Conservation (phyloP, 2,888 invertebrate genomes). For the Germaria angustata region DNA sequence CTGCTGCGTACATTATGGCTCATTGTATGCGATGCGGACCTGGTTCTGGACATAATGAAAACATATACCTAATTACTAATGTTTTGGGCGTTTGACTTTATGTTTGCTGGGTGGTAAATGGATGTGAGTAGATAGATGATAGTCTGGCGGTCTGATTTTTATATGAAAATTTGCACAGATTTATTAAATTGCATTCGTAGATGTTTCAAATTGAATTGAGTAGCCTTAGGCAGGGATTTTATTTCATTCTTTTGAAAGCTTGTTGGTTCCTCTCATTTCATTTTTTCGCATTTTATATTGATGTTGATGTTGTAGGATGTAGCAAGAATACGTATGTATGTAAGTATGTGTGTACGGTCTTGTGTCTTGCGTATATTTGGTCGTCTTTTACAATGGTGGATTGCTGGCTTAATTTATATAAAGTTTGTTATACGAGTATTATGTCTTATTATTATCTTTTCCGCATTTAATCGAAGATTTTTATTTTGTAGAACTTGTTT, state of each 20-base stretch:
- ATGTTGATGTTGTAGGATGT: background rate
- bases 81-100: background rate
- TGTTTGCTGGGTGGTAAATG: slow-evolving; percentile 9
- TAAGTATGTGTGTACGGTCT: background rate
- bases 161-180: slow-evolving; percentile 72
- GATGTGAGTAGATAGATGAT: background rate
- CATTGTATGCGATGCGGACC: too few relatives aligned
- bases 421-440: slow-evolving; percentile 28
- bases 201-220: slow-evolving; percentile 77
- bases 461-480: slow-evolving; percentile 71
- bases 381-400: slow-evolving; percentile 42
- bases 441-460: slow-evolving; percentile 65
- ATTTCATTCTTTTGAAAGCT: slow-evolving; percentile 54
- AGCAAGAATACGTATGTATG: slow-evolving; percentile 13
- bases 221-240: slow-evolving; percentile 67
- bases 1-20: too few relatives aligned
- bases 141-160: slow-evolving; percentile 63
- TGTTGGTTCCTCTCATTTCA: slow-evolving; percentile 45
- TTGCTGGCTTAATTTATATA: slow-evolving; percentile 39
- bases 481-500: slow-evolving; percentile 71
- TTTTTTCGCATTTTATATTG: slow-evolving; percentile 11
- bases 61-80: too few relatives aligned
- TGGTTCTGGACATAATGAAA: too few relatives aligned
- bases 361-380: slow-evolving; percentile 11
- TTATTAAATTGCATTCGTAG: slow-evolving; percentile 79